Evolutionary conservation across 2,113 vertebrate genomes (phyloP).

Genomic region (Nymphicus hollandicus): DNA sequence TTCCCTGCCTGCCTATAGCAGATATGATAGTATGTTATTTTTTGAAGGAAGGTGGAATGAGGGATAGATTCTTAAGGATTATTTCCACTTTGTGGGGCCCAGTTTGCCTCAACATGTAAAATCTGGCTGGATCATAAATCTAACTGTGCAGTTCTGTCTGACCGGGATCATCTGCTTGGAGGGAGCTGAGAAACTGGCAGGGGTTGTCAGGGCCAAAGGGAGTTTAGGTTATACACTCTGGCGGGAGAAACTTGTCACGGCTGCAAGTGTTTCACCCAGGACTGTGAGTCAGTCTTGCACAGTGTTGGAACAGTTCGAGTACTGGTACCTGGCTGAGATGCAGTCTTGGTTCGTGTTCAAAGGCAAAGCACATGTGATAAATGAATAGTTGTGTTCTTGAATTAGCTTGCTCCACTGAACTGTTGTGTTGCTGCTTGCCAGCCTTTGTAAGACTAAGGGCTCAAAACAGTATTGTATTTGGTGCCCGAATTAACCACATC

Average conservation of each 20-base stretch:
- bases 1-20: neutral
- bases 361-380: neutral
- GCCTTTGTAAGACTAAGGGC: neutral
- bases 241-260: neutral
- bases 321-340: neutral
- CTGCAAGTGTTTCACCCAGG: neutral
- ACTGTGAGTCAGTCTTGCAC: fast-evolving
- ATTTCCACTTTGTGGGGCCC: neutral
- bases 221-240: neutral
- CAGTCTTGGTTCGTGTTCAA: neutral
- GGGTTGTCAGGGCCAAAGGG: neutral
- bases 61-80: neutral
- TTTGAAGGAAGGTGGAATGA: neutral
- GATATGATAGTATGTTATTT: neutral
- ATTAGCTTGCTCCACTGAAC: neutral
- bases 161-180: neutral
- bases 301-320: neutral
- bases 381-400: neutral
- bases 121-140: neutral
- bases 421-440: neutral
- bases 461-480: neutral
- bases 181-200: neutral
- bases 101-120: neutral
- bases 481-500: neutral
- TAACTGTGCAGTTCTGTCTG: neutral